These are phyloP conservation scores for Drosophila truncata DNA, from an alignment of 1,140 invertebrate genomes.

Conservation along the genomic window DNA sequence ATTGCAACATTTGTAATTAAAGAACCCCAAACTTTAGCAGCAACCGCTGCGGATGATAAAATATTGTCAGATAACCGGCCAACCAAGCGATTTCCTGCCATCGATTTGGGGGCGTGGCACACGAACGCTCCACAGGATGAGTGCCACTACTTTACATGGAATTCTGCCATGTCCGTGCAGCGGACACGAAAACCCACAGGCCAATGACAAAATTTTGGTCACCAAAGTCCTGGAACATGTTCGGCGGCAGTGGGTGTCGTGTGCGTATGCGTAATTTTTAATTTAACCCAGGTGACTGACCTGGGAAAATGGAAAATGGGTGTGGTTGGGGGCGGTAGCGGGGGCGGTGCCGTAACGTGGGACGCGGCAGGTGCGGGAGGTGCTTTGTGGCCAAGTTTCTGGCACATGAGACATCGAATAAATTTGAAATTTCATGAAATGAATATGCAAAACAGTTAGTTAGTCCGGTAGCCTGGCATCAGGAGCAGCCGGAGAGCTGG, in stretches of 20 bases:
- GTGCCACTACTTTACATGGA: constrained; percentile 12
- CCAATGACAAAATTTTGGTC: constrained; percentile 41
- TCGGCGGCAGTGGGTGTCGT: constrained; percentile 13
- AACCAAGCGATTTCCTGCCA: constrained; percentile 12
- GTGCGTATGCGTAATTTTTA: constrained; percentile 50
- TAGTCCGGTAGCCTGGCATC: constrained; percentile 31
- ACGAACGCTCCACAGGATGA: constrained; percentile 13
- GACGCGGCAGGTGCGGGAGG: not conserved
- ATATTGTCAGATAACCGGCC: constrained; percentile 13
- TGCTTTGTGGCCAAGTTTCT: constrained; percentile 40
- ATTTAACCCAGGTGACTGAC: constrained; percentile 53
- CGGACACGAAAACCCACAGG: constrained; percentile 29
- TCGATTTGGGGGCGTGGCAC: constrained; percentile 27
- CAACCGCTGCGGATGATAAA: constrained; percentile 4
- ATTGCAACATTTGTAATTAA: constrained; percentile 4
- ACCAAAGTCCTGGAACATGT: constrained; percentile 15
- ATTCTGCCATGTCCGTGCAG: constrained; percentile 14
- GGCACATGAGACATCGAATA: constrained; percentile 71
- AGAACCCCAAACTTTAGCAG: not conserved
- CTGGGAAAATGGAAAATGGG: constrained; percentile 22
- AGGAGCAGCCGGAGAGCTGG: not conserved
- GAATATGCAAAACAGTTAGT: constrained; percentile 76
- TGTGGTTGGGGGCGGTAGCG: not conserved
- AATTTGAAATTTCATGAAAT: constrained; percentile 81
- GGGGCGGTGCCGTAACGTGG: not conserved